These are phyloP conservation scores for Andrena bicolor DNA, from an alignment of 2,888 invertebrate species.

Conservation along the genomic window DNA sequence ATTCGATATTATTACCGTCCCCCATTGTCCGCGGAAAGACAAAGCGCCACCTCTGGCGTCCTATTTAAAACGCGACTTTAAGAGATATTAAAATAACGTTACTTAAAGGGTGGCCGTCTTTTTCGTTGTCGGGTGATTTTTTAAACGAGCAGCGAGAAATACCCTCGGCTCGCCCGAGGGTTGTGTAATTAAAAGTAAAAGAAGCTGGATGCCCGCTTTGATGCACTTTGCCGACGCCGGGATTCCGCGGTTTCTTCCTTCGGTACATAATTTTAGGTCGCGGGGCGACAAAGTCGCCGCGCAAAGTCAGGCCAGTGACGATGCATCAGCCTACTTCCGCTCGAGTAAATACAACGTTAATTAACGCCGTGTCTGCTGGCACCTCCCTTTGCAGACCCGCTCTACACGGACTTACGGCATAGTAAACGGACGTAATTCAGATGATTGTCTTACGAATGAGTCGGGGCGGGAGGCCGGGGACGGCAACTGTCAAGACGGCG, in stretches of 20 bases:
- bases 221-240: conserved; percentile 19
- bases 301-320: conserved; percentile 44
- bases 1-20: not conserved
- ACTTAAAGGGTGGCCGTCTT: not conserved
- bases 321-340: conserved; percentile 73
- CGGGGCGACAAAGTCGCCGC: conserved; percentile 37
- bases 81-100: not conserved
- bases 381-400: conserved; percentile 58
- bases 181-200: conserved; percentile 26
- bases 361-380: conserved; percentile 77
- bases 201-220: conserved; percentile 17
- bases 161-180: not conserved
- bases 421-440: conserved; percentile 74
- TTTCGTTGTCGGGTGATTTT: not conserved
- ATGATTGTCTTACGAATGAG: conserved; percentile 69
- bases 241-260: conserved; percentile 45
- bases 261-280: conserved; percentile 56
- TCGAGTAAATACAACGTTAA: conserved; percentile 79
- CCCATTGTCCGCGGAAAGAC: not conserved
- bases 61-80: not conserved
- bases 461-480: conserved; percentile 15
- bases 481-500: conserved; percentile 44
- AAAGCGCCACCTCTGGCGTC: not conserved
- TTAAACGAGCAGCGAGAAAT: not conserved
- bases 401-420: conserved; percentile 70